phyloP scores from a whole-genome alignment of 2,113 vertebrate species.

The Bubo bubo region DNA sequence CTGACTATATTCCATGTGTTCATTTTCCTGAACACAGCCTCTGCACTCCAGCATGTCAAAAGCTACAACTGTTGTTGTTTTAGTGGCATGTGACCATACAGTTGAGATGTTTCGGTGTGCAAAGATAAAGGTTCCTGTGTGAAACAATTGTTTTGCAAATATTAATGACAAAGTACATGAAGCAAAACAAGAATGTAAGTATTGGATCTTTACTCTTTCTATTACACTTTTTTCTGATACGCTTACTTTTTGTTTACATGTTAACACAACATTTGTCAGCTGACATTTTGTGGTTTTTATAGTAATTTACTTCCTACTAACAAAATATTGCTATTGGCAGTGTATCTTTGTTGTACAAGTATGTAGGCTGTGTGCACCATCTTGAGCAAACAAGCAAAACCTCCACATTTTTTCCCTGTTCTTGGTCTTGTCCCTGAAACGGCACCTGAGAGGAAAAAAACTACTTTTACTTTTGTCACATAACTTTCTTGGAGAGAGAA shows the following conservation, averaged over 20 bases:
- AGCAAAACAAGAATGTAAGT: not conserved
- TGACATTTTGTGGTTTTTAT: not conserved
- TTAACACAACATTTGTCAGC: not conserved
- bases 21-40: not conserved
- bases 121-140: not conserved
- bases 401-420: fast-evolving
- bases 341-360: not conserved
- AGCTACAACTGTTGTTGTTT: not conserved
- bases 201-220: not conserved
- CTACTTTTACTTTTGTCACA: not conserved
- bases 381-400: not conserved
- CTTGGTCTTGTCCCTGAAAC: not conserved
- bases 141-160: not conserved
- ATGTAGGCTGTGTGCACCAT: not conserved
- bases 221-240: not conserved
- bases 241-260: not conserved
- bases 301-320: not conserved
- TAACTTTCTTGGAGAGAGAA: not conserved
- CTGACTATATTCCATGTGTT: not conserved
- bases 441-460: not conserved
- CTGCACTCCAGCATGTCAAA: not conserved
- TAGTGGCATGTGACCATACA: not conserved
- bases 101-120: not conserved
- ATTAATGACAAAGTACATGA: fast-evolving
- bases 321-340: not conserved